Conservation (phyloP, 2,888 invertebrate genomes). For the Acleris sparsana region DNA sequence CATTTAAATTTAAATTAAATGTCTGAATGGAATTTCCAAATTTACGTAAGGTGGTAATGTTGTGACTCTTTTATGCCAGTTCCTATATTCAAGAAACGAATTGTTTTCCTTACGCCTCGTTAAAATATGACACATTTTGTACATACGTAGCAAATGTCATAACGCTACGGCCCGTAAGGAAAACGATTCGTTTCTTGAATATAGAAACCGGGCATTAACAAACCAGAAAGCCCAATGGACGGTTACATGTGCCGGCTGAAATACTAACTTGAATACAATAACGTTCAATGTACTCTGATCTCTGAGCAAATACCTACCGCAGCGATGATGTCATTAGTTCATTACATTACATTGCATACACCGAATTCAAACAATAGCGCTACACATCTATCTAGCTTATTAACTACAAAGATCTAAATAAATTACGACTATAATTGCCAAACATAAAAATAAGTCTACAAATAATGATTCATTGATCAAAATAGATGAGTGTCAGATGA, state of each 20-base stretch:
- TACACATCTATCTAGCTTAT: slow-evolving; percentile 9
- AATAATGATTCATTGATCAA: slow-evolving; percentile 14
- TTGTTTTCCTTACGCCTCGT: too few relatives aligned
- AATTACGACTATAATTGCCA: slow-evolving; percentile 18
- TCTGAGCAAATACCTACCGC: slow-evolving; percentile 16
- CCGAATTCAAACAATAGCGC: neutral
- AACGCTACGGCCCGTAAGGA: too few relatives aligned
- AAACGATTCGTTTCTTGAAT: too few relatives aligned
- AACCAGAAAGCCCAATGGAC: neutral
- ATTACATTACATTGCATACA: slow-evolving; percentile 2
- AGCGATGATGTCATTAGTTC: slow-evolving; percentile 4
- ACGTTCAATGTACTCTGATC: slow-evolving; percentile 9
- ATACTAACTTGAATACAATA: too few relatives aligned
- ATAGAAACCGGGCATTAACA: too few relatives aligned
- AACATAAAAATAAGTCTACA: slow-evolving; percentile 30
- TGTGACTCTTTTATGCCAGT: too few relatives aligned
- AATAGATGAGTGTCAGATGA: slow-evolving; percentile 35
- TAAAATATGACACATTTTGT: too few relatives aligned
- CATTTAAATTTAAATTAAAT: neutral
- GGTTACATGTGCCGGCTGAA: neutral
- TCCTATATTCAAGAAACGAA: too few relatives aligned
- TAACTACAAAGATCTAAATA: slow-evolving; percentile 5
- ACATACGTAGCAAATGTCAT: too few relatives aligned
- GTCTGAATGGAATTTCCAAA: neutral
- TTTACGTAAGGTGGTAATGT: neutral